Evolutionary conservation across 2,113 vertebrate genomes (phyloP).

Genomic region (Thermophis baileyi): DNA sequence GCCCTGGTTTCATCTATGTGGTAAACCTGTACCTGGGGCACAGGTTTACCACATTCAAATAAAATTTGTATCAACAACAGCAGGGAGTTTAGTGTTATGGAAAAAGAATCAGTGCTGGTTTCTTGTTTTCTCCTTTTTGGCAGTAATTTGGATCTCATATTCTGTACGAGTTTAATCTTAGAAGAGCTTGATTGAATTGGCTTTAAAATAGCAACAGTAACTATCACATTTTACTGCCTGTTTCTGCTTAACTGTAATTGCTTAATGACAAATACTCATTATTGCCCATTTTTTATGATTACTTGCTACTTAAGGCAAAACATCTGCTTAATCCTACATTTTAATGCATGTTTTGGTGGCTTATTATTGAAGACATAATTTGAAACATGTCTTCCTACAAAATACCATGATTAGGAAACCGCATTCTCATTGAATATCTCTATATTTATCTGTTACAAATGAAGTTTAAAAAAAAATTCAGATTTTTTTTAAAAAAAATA

Average conservation of each 20-base stretch:
- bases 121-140: not conserved
- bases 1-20: not conserved
- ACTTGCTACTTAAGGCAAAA: not conserved
- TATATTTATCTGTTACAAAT: not conserved
- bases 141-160: not conserved
- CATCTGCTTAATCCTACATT: not conserved
- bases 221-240: not conserved
- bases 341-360: not conserved
- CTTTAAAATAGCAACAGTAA: not conserved
- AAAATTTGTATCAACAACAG: not conserved
- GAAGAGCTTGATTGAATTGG: not conserved
- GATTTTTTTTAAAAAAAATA: not conserved
- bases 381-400: not conserved
- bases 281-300: not conserved
- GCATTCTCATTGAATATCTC: not conserved
- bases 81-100: not conserved
- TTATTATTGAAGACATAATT: not conserved
- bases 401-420: not conserved
- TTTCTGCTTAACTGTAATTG: not conserved
- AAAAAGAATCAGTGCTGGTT: not conserved
- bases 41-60: not conserved
- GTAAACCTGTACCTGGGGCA: not conserved
- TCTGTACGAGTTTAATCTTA: not conserved
- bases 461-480: not conserved
- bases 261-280: not conserved